These are phyloP conservation scores for Drosophila albomicans DNA, from an alignment of 1,140 invertebrate species.

Conservation along the genomic window DNA sequence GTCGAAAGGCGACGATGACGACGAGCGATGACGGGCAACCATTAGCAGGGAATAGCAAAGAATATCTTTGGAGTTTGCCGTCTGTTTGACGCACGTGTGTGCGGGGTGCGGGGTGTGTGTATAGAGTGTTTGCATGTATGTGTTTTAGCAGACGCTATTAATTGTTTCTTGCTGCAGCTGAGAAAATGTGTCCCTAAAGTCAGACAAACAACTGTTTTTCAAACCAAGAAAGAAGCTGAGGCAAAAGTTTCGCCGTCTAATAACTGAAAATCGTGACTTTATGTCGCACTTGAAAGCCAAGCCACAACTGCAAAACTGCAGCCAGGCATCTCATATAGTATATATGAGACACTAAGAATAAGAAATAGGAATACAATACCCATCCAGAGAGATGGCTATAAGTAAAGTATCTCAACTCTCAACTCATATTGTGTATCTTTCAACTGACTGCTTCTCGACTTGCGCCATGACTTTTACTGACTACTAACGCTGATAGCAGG, in stretches of 20 bases:
- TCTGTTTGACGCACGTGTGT: constrained; percentile 54
- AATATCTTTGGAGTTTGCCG: constrained; percentile 67
- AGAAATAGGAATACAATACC: constrained; percentile 58
- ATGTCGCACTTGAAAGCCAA: constrained; percentile 76
- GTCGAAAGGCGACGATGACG: constrained; percentile 58
- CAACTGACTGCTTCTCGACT: constrained; percentile 28
- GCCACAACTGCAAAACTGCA: constrained; percentile 12
- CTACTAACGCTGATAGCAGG: background rate
- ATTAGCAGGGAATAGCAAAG: constrained; percentile 56
- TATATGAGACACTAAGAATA: constrained; percentile 8
- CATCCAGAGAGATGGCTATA: constrained; percentile 23
- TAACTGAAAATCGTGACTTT: constrained; percentile 83
- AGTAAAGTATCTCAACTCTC: constrained; percentile 35
- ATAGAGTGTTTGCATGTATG: background rate
- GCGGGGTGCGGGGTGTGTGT: constrained; percentile 8
- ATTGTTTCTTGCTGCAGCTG: constrained; percentile 74
- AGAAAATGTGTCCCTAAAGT: constrained; percentile 50
- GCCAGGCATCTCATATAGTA: constrained; percentile 16
- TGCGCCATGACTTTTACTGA: background rate
- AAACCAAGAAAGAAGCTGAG: constrained; percentile 28
- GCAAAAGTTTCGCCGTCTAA: constrained; percentile 71
- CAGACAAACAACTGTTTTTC: constrained; percentile 59
- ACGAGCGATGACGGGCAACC: constrained; percentile 47
- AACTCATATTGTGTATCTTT: constrained; percentile 54
- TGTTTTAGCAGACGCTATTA: constrained; percentile 73